Evolutionary conservation across 2,113 vertebrate genomes (phyloP).

Genomic region (Lonchura striata): DNA sequence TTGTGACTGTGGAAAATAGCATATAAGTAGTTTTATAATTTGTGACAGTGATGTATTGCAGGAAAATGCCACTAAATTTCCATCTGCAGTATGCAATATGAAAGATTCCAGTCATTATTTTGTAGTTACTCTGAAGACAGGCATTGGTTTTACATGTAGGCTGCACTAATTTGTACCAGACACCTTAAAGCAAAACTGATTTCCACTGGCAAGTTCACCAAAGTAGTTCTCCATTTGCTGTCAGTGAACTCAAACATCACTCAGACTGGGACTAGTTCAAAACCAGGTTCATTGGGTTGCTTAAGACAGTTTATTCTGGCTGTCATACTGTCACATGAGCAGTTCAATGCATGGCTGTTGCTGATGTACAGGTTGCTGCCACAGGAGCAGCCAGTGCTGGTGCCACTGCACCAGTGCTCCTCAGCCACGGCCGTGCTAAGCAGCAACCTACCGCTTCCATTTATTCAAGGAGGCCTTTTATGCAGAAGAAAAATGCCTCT

Average conservation of each 20-base stretch:
- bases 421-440: accelerated
- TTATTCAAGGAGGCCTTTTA: neutral
- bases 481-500: neutral
- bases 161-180: neutral
- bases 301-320: neutral
- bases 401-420: neutral
- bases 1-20: neutral
- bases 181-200: neutral
- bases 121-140: neutral
- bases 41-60: accelerated
- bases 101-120: neutral
- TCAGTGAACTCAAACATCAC: neutral
- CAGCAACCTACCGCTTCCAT: neutral
- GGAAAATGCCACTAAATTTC: neutral
- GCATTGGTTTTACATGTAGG: neutral
- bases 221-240: neutral
- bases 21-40: neutral
- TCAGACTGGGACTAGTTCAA: neutral
- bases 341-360: accelerated
- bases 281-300: neutral
- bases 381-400: neutral
- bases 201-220: neutral
- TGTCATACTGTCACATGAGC: neutral
- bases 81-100: neutral
- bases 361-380: neutral